Evolutionary conservation across 2,113 vertebrate genomes (phyloP).

Genomic region (Copsychus sechellarum): DNA sequence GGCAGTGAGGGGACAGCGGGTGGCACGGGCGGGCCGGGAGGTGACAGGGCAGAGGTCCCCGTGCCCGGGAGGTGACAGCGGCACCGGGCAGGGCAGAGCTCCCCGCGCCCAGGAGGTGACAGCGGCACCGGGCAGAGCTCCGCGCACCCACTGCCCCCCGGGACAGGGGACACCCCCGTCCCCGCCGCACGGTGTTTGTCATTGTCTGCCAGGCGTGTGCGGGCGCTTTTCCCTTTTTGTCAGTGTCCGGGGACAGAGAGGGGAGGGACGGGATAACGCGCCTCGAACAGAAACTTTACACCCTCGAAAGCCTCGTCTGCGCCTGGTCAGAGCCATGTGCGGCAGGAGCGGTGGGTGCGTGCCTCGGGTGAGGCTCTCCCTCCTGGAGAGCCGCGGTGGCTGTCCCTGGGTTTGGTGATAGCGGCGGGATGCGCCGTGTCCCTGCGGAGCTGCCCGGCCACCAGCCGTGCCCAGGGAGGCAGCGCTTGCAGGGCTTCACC

Average conservation of each 20-base stretch:
- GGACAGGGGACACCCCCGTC: background rate
- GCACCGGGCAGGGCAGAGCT: background rate
- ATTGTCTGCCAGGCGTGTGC: background rate
- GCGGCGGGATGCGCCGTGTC: rapidly evolving
- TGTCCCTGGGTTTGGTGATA: background rate
- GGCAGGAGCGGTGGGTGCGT: background rate
- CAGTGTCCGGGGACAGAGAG: background rate
- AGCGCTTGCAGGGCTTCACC: background rate
- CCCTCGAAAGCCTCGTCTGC: background rate
- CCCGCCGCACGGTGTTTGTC: background rate
- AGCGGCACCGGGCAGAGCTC: background rate
- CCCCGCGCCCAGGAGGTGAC: background rate
- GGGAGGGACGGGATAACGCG: background rate
- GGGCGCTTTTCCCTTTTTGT: background rate
- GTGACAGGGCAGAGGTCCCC: background rate
- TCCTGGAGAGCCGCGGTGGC: background rate
- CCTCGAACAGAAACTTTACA: background rate
- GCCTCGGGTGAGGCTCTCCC: background rate
- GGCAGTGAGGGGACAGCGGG: background rate
- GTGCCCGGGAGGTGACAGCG: background rate
- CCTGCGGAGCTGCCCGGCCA: rapidly evolving
- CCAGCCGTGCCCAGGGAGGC: rapidly evolving
- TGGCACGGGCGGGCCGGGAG: background rate
- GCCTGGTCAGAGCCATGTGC: background rate
- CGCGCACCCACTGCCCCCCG: background rate